Percentiles rank a stretch among this genome's conserved stretches.
Conservation (phyloP, 1,140 invertebrate genomes). For the Ooceraea biroi region DNA sequence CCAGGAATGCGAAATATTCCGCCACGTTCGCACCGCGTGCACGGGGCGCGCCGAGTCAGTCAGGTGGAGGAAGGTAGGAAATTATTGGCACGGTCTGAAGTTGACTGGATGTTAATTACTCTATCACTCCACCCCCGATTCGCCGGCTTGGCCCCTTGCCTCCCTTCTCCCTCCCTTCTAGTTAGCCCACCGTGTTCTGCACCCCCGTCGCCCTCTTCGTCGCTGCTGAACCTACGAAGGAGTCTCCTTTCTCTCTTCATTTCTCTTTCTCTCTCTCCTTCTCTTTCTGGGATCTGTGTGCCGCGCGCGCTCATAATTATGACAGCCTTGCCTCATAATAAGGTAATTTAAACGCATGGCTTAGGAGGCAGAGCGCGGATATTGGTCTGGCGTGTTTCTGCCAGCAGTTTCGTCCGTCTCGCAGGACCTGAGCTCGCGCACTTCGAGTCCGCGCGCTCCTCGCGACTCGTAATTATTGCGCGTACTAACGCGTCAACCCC, state of each 20-base stretch:
- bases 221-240: neutral
- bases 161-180: neutral
- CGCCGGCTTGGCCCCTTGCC: slow-evolving; percentile 3
- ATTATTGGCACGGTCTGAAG: slow-evolving; percentile 78
- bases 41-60: slow-evolving; percentile 49
- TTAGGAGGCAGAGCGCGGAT: slow-evolving; percentile 71
- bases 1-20: slow-evolving; percentile 41
- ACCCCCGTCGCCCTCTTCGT: neutral
- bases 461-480: slow-evolving; percentile 62
- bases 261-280: slow-evolving; percentile 39
- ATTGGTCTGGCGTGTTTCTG: slow-evolving; percentile 63
- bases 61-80: slow-evolving; percentile 69
- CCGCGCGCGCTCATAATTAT: slow-evolving; percentile 74
- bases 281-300: neutral
- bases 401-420: slow-evolving; percentile 65
- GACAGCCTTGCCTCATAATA: slow-evolving; percentile 77
- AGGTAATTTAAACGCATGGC: slow-evolving; percentile 82
- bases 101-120: slow-evolving; percentile 82
- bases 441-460: slow-evolving; percentile 61
- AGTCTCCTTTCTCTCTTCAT: no score
- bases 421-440: slow-evolving; percentile 35
- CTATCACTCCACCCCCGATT: slow-evolving; percentile 70
- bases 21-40: slow-evolving; percentile 27
- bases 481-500: slow-evolving; percentile 38
- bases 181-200: neutral